Base-by-base conservation (phyloP, 2,888 invertebrate genomes). In the Malthinus seriepunctatus region DNA sequence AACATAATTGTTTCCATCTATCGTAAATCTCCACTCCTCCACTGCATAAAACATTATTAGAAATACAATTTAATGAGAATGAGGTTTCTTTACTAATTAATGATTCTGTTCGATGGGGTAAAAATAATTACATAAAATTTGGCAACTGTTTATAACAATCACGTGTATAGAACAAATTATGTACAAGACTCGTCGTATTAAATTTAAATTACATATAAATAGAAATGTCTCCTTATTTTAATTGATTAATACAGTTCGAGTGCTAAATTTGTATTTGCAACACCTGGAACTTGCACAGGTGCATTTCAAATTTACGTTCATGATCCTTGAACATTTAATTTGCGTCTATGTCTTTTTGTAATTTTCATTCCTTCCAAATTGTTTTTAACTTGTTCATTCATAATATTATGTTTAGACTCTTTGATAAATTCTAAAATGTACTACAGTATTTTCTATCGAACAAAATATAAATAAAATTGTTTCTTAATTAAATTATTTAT, bases 231-330 rank as follows among this genome's bases (percentile, higher is more conserved):
- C 52, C 58, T 60, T 60, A 57, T 56, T 64, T 63, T 60, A 60
- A 59, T 64, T 64, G 60, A 64, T 64, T 64, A 63, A 60, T 58
- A 58, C 50, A 55, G 58, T 47, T 52, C 50, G 56, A 59, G 56
- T 60, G 60, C 34, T 49, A 52, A 46, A 57, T 35, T 58, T 54
- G 47, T 64, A 56, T 56, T 51, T 60, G 60, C 55, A 63, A 56
- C 64, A 63, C 60, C 64, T 64, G 63, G 58, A 56, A 47, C 33
- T 14, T 42, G 58, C 64, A 58, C 64, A 64, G 64, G 64, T 64
- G 64, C 62, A 60, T 55, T 52, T 48, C 39, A 46, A 55, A 60
- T 60, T 58, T 64, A 58, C 64, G 57, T 64, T 62, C 60, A 54
- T 56, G 49, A 38, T 14, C 54, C 32, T 32, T 32, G 49, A 49